Conservation (phyloP, 2,113 vertebrate species). For the Bungarus multicinctus region DNA sequence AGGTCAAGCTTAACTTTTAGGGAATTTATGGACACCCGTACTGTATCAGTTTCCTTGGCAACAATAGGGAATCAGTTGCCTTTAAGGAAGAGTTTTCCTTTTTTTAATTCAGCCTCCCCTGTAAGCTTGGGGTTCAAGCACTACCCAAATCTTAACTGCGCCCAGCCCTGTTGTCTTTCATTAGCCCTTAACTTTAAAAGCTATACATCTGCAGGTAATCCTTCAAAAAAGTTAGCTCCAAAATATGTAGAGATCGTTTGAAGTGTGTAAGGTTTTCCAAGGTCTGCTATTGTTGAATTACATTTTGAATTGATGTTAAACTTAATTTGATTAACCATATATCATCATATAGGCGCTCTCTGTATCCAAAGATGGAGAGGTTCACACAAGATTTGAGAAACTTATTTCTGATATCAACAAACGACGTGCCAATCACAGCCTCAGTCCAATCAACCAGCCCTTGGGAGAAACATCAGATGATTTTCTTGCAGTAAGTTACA, state of each 20-base stretch:
- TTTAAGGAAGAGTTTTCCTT: background rate
- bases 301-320: background rate
- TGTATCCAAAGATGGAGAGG: too few species aligned
- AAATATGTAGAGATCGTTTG: background rate
- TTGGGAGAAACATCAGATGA: conserved; percentile 83
- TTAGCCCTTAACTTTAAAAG: background rate
- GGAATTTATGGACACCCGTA: background rate
- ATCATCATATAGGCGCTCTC: conserved; percentile 63
- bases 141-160: background rate
- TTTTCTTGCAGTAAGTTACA: too few species aligned
- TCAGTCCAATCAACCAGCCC: conserved; percentile 77
- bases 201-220: too few species aligned
- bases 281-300: background rate
- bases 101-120: background rate
- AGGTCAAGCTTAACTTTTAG: background rate
- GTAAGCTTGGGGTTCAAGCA: background rate
- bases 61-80: background rate
- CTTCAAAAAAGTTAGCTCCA: background rate
- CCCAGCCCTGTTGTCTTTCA: background rate
- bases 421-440: too few species aligned
- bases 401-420: too few species aligned
- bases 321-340: background rate
- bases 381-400: too few species aligned
- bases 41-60: background rate
- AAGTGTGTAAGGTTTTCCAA: background rate